Base-by-base conservation (phyloP, 2,888 invertebrate species). In the Hoplodrina blanda region DNA sequence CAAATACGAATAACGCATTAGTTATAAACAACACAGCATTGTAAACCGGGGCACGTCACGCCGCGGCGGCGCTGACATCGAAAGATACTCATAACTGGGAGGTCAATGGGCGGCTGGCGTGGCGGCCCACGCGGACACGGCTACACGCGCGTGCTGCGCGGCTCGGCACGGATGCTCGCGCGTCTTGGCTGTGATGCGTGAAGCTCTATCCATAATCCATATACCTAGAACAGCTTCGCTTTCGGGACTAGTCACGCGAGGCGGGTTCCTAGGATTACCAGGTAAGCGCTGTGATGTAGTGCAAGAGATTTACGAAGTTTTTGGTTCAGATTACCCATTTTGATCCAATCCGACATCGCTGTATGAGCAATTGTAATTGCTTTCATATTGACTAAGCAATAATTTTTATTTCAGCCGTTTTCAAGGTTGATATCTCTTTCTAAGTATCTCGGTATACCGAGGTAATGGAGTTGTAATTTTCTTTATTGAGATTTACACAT, bases 101-200 rank as follows among this genome's bases (percentile, higher is more conserved):
- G 72, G 78, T 80, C 77, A 78, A 72, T 62, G 64, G 72, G 78
- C 44, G 77, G 64, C 72, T 76, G 72, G 56, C 66, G 74, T 63
- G 67, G 37, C 44, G 20, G 2, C 13, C 19, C 25, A 25, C 25
- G 25, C 25, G 25, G 55, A 19, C 33, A 19, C 41, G 53, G 25
- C 49, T 8, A 11, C 46, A 19, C 41, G 50, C 15, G 50, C 13
- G 15, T 25, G 10, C 46, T n/a, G 44, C n/a, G 49, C 30, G 15
- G 11, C 17, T 59, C 10, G 60, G 19, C 25, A 13, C 49, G 53
- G 41, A n/a, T 8, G 4, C 41, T n/a, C 50, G 44, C 33, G 52
- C 50, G 72, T n/a, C 63, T 46, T 63, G 11, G 55, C 52, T 55
- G 59, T 30, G 62, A 50, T 53, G 30, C 49, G 44, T 8, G 33